Evolutionary conservation across 2,888 invertebrate genomes (phyloP).

Genomic region (Trissolcus brochymenae): DNA sequence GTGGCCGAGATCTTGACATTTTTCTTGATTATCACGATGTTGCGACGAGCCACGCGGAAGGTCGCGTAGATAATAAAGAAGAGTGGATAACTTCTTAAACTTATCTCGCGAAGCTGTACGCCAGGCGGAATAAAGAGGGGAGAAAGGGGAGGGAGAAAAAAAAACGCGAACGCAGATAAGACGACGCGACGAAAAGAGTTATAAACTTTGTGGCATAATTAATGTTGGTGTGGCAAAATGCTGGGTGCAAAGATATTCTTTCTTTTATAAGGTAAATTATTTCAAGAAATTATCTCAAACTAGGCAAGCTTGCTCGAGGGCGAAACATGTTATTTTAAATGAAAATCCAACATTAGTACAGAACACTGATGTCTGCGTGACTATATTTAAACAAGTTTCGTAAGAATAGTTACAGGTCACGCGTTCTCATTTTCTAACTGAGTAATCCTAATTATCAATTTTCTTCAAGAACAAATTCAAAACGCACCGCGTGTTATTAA

Average conservation of each 20-base stretch:
- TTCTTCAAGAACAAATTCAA: constrained; percentile 47
- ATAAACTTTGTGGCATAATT: constrained; percentile 43
- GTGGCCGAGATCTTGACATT: constrained; percentile 44
- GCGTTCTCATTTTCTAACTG: not conserved
- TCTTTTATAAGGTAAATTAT: too few relatives aligned
- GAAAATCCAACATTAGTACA: too few relatives aligned
- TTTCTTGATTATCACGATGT: constrained; percentile 54
- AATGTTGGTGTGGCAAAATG: constrained; percentile 35
- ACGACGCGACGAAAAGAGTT: constrained; percentile 30
- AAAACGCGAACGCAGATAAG: constrained; percentile 24
- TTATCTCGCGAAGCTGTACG: constrained; percentile 45
- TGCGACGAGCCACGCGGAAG: constrained; percentile 35
- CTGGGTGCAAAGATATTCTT: too few relatives aligned
- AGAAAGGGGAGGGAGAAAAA: constrained; percentile 14
- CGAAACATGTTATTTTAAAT: too few relatives aligned
- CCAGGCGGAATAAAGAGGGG: constrained; percentile 40
- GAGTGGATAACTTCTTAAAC: constrained; percentile 55
- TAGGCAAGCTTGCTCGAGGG: too few relatives aligned
- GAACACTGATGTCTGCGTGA: too few relatives aligned
- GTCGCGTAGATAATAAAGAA: constrained; percentile 53
- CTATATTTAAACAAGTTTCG: too few relatives aligned
- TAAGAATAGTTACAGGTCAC: too few relatives aligned
- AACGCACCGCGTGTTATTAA: constrained; percentile 35
- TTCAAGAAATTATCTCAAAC: constrained; percentile 1
- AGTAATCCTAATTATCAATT: constrained; percentile 26